These are phyloP conservation scores for Eriosoma lanigerum DNA, from an alignment of 1,140 invertebrate species.

Conservation along the genomic window DNA sequence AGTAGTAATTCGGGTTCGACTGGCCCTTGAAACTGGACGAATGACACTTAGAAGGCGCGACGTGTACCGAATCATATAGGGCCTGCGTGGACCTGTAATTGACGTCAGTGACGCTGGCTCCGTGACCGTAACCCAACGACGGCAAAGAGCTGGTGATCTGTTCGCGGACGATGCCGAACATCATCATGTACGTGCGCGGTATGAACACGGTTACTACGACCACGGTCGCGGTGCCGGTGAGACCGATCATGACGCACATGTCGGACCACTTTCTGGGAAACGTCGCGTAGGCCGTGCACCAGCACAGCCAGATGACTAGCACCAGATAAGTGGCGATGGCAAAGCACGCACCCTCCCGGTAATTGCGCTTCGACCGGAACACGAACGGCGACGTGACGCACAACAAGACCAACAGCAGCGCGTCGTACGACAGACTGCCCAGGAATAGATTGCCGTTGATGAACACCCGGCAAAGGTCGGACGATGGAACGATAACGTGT, in stretches of 20 bases:
- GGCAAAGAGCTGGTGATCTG: slow-evolving; percentile 57
- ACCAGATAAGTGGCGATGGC: slow-evolving; percentile 61
- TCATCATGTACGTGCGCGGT: slow-evolving; percentile 65
- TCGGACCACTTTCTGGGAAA: slow-evolving; percentile 55
- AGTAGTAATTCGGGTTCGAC: slow-evolving; percentile 55
- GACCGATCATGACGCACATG: slow-evolving; percentile 53
- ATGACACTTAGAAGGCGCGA: slow-evolving; percentile 19
- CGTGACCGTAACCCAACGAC: slow-evolving; percentile 52
- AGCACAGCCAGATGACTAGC: slow-evolving; percentile 61
- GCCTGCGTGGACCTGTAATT: slow-evolving; percentile 57
- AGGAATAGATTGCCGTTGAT: slow-evolving; percentile 53
- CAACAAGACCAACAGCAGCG: slow-evolving; percentile 62
- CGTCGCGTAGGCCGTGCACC: slow-evolving; percentile 62
- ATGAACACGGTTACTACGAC: slow-evolving; percentile 64
- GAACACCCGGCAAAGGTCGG: slow-evolving; percentile 55
- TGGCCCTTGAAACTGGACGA: slow-evolving; percentile 49
- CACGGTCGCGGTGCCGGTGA: slow-evolving; percentile 59
- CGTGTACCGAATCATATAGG: slow-evolving; percentile 56
- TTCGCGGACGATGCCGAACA: slow-evolving; percentile 58
- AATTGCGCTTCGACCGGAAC: slow-evolving; percentile 63
- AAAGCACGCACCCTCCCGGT: slow-evolving; percentile 64
- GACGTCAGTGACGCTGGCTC: slow-evolving; percentile 55
- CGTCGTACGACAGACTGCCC: slow-evolving; percentile 60
- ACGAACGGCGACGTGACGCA: slow-evolving; percentile 62
- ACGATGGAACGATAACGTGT: slow-evolving; percentile 57